Evolutionary conservation across 2,797 vertebrate genomes (phyloP).

Genomic region (Limnodromus scolopaceus): DNA sequence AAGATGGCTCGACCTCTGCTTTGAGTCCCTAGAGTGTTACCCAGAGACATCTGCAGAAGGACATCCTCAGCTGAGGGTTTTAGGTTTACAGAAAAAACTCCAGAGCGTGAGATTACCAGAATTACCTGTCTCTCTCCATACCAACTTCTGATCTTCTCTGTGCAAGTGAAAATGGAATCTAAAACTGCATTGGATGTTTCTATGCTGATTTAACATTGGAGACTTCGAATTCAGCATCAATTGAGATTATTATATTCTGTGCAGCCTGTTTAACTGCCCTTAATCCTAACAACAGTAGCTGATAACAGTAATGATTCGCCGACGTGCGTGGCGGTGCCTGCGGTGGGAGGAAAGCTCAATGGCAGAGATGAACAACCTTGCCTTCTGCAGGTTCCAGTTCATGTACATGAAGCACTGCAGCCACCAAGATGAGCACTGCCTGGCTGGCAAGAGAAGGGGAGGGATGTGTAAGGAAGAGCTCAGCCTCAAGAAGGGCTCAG

Average conservation of each 20-base stretch:
- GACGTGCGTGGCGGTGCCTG: not conserved
- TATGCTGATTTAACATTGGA: not conserved
- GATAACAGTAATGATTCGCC: not conserved
- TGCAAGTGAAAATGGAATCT: not conserved
- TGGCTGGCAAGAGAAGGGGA: not conserved
- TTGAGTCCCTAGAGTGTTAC: not conserved
- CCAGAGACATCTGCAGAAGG: not conserved
- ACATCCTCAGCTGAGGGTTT: not conserved
- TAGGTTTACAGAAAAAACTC: not conserved
- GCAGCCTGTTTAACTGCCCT: not conserved
- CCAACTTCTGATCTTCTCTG: not conserved
- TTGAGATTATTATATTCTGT: not conserved
- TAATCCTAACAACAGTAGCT: not conserved
- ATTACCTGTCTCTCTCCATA: not conserved
- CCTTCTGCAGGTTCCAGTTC: not conserved
- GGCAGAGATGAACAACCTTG: not conserved
- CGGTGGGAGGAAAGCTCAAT: not conserved
- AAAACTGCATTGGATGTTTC: not conserved
- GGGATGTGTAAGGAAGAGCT: not conserved
- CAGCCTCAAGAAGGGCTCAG: not conserved
- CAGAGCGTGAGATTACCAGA: not conserved
- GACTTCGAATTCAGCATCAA: not conserved
- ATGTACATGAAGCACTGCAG: not conserved
- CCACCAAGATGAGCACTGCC: not conserved
- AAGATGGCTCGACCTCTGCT: not conserved